Conservation (phyloP, 2,888 invertebrate species). For the Heliconius erato region DNA sequence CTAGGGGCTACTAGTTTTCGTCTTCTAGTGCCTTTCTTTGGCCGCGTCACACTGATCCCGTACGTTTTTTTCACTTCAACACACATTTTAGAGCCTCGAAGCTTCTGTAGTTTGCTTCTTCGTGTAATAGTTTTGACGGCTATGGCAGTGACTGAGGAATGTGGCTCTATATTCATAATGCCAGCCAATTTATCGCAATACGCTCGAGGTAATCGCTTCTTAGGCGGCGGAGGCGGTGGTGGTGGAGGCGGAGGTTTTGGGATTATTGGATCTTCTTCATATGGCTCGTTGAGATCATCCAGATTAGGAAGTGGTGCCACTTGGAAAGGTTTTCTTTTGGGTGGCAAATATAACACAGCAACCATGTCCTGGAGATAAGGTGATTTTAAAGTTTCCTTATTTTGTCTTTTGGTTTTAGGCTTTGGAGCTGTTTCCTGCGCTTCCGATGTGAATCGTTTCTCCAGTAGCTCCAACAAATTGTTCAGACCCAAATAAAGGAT, state of each 20-base stretch:
- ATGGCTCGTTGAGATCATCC: conserved; percentile 71
- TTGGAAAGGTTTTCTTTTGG: conserved; percentile 56
- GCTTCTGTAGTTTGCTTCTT: conserved; percentile 53
- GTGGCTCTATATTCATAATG: conserved; percentile 60
- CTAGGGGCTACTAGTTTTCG: conserved; percentile 65
- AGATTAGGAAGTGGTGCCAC: conserved; percentile 74
- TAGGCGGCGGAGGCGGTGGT: conserved; percentile 74
- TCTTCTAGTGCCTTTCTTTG: conserved; percentile 53
- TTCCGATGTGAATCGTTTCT: conserved; percentile 67
- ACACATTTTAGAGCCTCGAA: conserved; percentile 59
- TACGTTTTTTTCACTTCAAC: conserved; percentile 68
- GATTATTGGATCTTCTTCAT: conserved; percentile 67
- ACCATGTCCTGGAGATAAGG: conserved; percentile 73
- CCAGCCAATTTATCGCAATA: conserved; percentile 75
- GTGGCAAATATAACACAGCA: conserved; percentile 65
- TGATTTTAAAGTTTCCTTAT: conserved; percentile 60
- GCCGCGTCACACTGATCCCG: conserved; percentile 65
- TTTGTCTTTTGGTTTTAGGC: conserved; percentile 61
- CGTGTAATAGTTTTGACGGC: conserved; percentile 58
- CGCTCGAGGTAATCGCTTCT: conserved; percentile 65
- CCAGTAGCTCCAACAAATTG: conserved; percentile 64
- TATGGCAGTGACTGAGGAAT: conserved; percentile 56
- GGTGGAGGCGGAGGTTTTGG: conserved; percentile 65
- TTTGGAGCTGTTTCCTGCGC: conserved; percentile 47
- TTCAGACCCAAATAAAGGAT: conserved; percentile 75